Evolutionary conservation across 2,113 vertebrate species (phyloP).

Genomic region (Bubo scandiacus): DNA sequence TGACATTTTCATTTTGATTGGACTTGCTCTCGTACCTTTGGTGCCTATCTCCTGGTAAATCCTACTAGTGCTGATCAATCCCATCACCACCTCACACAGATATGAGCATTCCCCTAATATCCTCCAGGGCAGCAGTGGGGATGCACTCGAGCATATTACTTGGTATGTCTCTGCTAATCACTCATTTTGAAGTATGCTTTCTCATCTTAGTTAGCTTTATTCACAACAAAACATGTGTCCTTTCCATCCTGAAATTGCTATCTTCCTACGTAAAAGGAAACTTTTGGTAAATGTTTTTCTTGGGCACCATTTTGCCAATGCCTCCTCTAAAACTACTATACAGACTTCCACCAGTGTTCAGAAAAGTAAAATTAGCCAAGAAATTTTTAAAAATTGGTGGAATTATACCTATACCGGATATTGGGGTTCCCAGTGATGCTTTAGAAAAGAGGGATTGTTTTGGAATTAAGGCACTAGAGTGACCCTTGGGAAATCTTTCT

Average conservation of each 20-base stretch:
- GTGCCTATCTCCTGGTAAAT: neutral
- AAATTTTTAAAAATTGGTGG: neutral
- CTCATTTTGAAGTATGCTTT: neutral
- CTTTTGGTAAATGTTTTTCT: neutral
- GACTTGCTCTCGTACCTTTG: neutral
- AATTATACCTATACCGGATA: neutral
- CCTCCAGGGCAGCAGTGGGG: neutral
- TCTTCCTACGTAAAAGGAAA: neutral
- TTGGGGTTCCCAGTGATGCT: neutral
- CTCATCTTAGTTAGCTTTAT: neutral
- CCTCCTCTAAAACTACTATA: neutral
- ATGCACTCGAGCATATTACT: neutral
- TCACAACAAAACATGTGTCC: fast-evolving
- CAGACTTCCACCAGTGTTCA: neutral
- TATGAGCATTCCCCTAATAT: fast-evolving
- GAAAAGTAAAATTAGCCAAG: neutral
- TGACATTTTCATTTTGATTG: neutral
- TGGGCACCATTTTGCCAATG: neutral
- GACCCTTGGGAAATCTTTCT: neutral
- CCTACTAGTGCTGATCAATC: neutral
- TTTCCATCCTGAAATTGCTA: neutral
- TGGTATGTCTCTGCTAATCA: neutral
- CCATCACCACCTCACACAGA: neutral
- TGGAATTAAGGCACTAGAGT: neutral
- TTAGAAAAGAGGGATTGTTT: neutral